Evolutionary conservation across 2,888 invertebrate species (phyloP).

Genomic region (Platycheirus rosarum): DNA sequence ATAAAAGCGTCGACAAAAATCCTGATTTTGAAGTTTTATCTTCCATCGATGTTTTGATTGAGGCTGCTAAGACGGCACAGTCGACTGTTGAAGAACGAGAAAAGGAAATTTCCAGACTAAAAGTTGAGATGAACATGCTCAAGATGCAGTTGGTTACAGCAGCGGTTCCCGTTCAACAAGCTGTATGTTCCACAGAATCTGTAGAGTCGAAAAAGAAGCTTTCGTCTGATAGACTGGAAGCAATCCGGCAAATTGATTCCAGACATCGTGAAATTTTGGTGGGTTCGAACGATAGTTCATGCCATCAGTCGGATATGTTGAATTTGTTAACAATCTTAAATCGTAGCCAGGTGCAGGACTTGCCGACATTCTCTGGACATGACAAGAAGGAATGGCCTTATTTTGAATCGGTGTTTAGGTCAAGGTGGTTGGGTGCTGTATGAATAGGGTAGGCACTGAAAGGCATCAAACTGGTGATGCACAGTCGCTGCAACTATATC

Average conservation of each 20-base stretch:
- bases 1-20: too few relatives aligned
- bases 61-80: not conserved
- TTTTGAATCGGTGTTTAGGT: too few relatives aligned
- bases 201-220: not conserved
- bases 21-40: too few relatives aligned
- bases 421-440: too few relatives aligned
- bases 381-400: too few relatives aligned
- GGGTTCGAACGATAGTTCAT: not conserved
- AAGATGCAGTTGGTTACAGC: not conserved
- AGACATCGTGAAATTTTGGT: not conserved
- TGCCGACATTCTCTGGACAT: too few relatives aligned
- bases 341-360: too few relatives aligned
- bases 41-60: too few relatives aligned
- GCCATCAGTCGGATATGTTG: not conserved
- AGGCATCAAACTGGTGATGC: too few relatives aligned
- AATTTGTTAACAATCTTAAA: slow-evolving; percentile 1
- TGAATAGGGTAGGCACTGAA: too few relatives aligned
- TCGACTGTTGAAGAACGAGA: not conserved
- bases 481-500: too few relatives aligned
- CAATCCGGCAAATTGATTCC: not conserved
- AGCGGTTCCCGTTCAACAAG: not conserved
- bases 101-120: not conserved
- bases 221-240: slow-evolving; percentile 4
- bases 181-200: not conserved
- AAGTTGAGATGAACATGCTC: not conserved